These are phyloP conservation scores for Pangasius djambal DNA, from an alignment of 2,797 vertebrate species.

Conservation along the genomic window DNA sequence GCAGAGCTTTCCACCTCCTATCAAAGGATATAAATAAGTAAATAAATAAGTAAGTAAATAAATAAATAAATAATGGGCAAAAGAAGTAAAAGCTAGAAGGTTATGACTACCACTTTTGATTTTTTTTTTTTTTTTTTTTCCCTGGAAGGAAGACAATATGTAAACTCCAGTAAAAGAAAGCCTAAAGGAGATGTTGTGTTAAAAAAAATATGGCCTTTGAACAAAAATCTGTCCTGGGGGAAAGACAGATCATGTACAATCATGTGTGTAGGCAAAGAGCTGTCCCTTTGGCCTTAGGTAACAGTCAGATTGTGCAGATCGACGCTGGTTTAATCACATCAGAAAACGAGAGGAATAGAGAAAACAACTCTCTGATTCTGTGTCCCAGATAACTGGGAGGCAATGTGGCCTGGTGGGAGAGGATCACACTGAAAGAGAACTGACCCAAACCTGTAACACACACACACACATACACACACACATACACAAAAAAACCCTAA, in stretches of 20 bases:
- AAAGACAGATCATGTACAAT: conserved; percentile 82
- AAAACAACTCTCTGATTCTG: conserved; percentile 72
- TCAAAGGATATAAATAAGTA: conserved; percentile 56
- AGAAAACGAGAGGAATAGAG: conserved; percentile 67
- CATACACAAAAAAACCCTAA: background rate
- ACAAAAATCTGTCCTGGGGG: conserved; percentile 83
- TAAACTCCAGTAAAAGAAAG: conserved; percentile 69
- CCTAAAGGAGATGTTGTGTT: conserved; percentile 73
- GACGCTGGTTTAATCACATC: conserved; percentile 79
- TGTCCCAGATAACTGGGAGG: conserved; percentile 67
- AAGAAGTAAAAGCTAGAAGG: conserved; percentile 73
- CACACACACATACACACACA: background rate
- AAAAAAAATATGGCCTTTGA: conserved; percentile 83
- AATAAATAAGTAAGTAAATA: background rate
- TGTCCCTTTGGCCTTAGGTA: conserved; percentile 81
- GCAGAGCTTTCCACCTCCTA: conserved; percentile 74
- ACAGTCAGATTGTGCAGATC: conserved; percentile 78
- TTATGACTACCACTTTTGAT: conserved; percentile 71
- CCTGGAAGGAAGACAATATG: conserved; percentile 75
- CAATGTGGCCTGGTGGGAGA: conserved; percentile 26
- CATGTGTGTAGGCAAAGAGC: conserved; percentile 75
- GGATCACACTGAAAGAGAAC: conserved; percentile 14
- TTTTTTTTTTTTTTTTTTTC: conserved; percentile 64
- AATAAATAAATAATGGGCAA: conserved; percentile 39
- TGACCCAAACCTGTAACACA: conserved; percentile 8